Evolutionary conservation across 2,888 invertebrate species (phyloP).

Genomic region (Chesias legatella): DNA sequence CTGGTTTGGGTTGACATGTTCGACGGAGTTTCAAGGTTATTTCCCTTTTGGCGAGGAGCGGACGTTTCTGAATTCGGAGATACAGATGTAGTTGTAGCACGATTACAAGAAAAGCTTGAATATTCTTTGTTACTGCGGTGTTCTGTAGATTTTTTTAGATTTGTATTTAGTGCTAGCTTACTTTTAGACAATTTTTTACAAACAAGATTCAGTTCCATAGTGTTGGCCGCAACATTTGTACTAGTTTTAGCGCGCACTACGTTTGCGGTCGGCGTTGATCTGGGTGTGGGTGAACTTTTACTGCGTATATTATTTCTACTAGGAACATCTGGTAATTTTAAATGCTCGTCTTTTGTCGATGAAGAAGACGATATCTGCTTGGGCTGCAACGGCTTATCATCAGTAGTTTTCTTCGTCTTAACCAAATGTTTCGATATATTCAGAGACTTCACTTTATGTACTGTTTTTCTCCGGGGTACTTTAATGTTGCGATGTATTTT

Average conservation of each 20-base stretch:
- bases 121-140: constrained; percentile 4
- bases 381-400: constrained; percentile 3
- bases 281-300: constrained; percentile 48
- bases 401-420: constrained; percentile 26
- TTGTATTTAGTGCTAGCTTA: constrained; percentile 10
- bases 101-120: constrained; percentile 22
- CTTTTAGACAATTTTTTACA: constrained; percentile 6
- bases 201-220: constrained; percentile 1
- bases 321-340: constrained; percentile 17
- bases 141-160: constrained; percentile 1
- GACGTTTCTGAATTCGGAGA: constrained; percentile 42
- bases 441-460: constrained; percentile 68
- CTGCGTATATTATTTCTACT: constrained; percentile 33
- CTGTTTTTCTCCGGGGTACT: constrained; percentile 39
- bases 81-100: constrained; percentile 32
- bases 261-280: constrained; percentile 18
- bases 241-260: constrained; percentile 4
- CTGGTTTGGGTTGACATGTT: constrained; percentile 62
- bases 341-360: constrained; percentile 34
- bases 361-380: constrained; percentile 33
- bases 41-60: constrained; percentile 24
- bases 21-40: constrained; percentile 33
- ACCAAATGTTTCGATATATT: constrained; percentile 60
- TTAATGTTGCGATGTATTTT: constrained; percentile 20
- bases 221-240: constrained; percentile 3